Conservation (phyloP, 1,140 invertebrate species). For the Drosophila lacertosa region DNA sequence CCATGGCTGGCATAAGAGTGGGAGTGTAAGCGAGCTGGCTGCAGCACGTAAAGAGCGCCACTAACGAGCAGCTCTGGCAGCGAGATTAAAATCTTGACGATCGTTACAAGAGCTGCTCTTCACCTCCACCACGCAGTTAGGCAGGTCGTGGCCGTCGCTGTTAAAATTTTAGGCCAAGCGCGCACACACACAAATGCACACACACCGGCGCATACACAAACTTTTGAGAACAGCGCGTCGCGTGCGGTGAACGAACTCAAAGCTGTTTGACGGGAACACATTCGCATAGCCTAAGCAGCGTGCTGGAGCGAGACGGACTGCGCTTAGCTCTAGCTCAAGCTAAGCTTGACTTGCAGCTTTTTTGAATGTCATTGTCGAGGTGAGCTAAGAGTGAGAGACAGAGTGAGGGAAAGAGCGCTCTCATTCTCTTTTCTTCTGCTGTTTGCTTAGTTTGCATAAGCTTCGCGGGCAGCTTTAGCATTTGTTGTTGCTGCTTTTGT, state of each 20-base stretch:
- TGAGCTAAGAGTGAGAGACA: constrained; percentile 17
- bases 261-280: constrained; percentile 83
- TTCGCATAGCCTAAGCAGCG: constrained; percentile 21
- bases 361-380: constrained; percentile 76
- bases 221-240: constrained; percentile 13
- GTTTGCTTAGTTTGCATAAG: constrained; percentile 50
- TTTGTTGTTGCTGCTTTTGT: constrained; percentile 47
- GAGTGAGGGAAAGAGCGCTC: constrained; percentile 2
- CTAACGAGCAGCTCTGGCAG: constrained; percentile 39
- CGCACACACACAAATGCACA: background rate
- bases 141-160: constrained; percentile 64
- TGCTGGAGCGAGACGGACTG: constrained; percentile 22
- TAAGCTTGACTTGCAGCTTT: constrained; percentile 73
- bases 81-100: constrained; percentile 51
- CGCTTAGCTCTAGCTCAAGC: constrained; percentile 10
- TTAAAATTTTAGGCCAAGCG: constrained; percentile 71
- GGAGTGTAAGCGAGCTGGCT: background rate
- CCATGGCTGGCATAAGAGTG: background rate
- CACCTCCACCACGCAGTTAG: constrained; percentile 53
- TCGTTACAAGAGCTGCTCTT: constrained; percentile 25
- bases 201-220: background rate
- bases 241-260: constrained; percentile 82
- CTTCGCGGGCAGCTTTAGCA: constrained; percentile 33
- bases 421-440: constrained; percentile 24
- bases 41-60: constrained; percentile 40